A percentile compares a stretch with the other conserved stretches of the same genome.
Evolutionary conservation across 2,113 vertebrate species (phyloP).

Genomic region (Canis aureus): DNA sequence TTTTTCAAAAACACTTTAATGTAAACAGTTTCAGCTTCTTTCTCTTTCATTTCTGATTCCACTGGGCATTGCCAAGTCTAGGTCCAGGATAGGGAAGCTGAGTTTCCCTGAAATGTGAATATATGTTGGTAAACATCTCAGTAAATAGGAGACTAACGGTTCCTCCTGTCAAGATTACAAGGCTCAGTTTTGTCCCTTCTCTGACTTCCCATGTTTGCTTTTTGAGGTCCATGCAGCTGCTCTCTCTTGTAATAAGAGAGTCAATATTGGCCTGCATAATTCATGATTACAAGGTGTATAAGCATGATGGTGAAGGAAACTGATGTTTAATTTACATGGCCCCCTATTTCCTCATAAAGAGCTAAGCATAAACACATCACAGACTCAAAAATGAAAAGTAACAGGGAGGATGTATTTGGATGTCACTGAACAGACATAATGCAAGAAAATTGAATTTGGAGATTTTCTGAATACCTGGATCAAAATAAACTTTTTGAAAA

Average conservation of each 20-base stretch:
- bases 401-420: neutral
- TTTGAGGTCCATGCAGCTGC: constrained; percentile 73
- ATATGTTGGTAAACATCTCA: rapidly evolving
- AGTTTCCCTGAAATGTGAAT: neutral
- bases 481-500: neutral
- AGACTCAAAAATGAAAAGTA: constrained; percentile 21
- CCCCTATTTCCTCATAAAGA: constrained; percentile 62
- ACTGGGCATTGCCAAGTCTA: neutral
- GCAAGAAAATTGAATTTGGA: neutral
- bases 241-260: constrained; percentile 73
- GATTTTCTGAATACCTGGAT: neutral
- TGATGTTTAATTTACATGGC: constrained; percentile 81
- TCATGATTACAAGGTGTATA: constrained; percentile 87
- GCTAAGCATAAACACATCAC: neutral
- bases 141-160: rapidly evolving
- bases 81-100: neutral
- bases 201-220: constrained; percentile 30
- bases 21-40: neutral
- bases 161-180: neutral
- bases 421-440: neutral
- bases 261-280: constrained; percentile 87
- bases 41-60: constrained; percentile 13
- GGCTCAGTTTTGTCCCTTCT: neutral
- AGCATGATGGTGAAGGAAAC: constrained; percentile 83
- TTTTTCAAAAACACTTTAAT: neutral